phyloP scores from a whole-genome alignment of 2,888 invertebrate species.

The Zelleria hepariella region DNA sequence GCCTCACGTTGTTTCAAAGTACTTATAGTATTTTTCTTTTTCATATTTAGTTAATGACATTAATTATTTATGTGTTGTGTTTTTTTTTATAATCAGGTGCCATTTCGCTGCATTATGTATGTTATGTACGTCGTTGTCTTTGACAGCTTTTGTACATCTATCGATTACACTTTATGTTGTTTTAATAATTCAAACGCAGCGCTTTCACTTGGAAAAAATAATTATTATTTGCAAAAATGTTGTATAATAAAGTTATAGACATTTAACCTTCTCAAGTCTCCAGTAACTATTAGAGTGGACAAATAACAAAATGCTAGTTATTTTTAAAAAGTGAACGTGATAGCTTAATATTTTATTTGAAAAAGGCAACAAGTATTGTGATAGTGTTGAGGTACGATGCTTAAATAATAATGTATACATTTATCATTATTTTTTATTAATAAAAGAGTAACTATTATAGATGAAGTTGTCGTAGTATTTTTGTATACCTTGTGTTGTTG shows the following conservation, averaged over 20 bases:
- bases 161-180: conserved; percentile 2
- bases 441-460: conserved; percentile 56
- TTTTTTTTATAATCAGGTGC: conserved; percentile 57
- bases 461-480: conserved; percentile 34
- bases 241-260: neutral
- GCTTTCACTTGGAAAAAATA: conserved; percentile 22
- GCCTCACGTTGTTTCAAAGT: no score
- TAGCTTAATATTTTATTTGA: neutral
- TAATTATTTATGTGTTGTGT: conserved; percentile 38
- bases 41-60: conserved; percentile 7
- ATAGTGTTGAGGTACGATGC: conserved; percentile 59
- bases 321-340: conserved; percentile 24
- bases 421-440: conserved; percentile 56
- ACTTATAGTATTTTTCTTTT: neutral
- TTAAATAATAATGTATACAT: conserved; percentile 30
- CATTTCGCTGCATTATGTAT: conserved; percentile 28
- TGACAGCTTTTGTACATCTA: conserved; percentile 5
- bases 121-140: conserved; percentile 9
- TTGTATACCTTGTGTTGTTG: conserved; percentile 36
- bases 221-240: neutral
- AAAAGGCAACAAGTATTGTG: conserved; percentile 52
- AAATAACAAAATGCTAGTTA: neutral
- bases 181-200: neutral
- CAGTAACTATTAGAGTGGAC: neutral
- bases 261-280: neutral